Percentiles rank a stretch among this genome's conserved stretches.
Evolutionary conservation across 2,797 vertebrate genomes (phyloP).

Genomic region (Sebastes steindachneri): DNA sequence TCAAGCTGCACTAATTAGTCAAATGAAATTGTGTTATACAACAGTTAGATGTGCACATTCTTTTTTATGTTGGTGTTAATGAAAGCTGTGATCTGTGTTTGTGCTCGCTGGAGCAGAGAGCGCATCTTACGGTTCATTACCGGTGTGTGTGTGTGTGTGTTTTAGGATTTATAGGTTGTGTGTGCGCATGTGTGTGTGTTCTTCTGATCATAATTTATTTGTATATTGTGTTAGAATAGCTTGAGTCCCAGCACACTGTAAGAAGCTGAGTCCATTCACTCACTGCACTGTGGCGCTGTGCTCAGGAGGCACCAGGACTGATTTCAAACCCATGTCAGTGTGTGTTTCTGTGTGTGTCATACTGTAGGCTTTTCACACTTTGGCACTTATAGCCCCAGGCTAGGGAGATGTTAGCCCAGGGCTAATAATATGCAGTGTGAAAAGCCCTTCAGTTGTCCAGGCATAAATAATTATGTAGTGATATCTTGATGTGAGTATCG

Average conservation of each 20-base stretch:
- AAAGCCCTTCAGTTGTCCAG: neutral
- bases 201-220: neutral
- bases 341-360: neutral
- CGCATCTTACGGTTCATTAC: slow-evolving; percentile 18
- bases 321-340: neutral
- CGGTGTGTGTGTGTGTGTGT: neutral
- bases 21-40: neutral
- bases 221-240: neutral
- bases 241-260: neutral
- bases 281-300: neutral
- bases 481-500: neutral
- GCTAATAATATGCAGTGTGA: neutral
- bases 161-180: neutral
- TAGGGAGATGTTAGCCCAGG: neutral
- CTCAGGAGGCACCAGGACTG: neutral
- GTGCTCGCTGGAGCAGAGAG: slow-evolving; percentile 12
- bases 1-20: neutral
- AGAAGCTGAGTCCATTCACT: neutral
- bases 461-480: too few relatives aligned
- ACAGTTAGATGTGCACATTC: neutral
- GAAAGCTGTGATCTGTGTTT: slow-evolving; percentile 20
- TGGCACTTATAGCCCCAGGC: too few relatives aligned
- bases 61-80: slow-evolving; percentile 8
- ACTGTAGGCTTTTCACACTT: too few relatives aligned
- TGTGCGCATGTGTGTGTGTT: neutral